A percentile compares a stretch with the other conserved stretches of the same genome.
These are phyloP conservation scores for Batillaria attramentaria DNA, from an alignment of 1,140 invertebrate genomes.

Conservation along the genomic window DNA sequence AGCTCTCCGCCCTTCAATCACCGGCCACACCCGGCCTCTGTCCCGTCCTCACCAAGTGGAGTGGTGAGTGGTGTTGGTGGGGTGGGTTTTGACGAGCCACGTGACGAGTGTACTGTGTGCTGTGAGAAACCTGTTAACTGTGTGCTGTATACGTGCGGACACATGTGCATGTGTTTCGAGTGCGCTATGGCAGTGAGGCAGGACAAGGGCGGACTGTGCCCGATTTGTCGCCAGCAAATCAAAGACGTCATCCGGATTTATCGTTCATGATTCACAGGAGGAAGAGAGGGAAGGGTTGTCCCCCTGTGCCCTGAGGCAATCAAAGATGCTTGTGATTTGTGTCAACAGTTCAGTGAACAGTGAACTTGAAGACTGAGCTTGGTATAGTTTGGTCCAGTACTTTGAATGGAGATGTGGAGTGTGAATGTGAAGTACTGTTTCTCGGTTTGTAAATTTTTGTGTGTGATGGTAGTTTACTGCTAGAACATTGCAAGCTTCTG, in stretches of 20 bases:
- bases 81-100: slow-evolving; percentile 42
- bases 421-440: too few species aligned
- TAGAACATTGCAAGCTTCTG: too few species aligned
- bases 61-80: background rate
- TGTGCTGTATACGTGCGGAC: slow-evolving; percentile 96
- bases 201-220: slow-evolving; percentile 88
- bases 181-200: slow-evolving; percentile 94
- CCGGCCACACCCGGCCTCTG: slow-evolving; percentile 36
- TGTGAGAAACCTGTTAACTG: slow-evolving; percentile 93
- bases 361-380: too few species aligned
- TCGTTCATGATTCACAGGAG: slow-evolving; percentile 42
- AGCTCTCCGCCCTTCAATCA: slow-evolving; percentile 14
- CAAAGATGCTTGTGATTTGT: too few species aligned
- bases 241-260: slow-evolving; percentile 95
- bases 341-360: too few species aligned
- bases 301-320: too few species aligned
- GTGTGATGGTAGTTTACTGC: too few species aligned
- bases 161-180: slow-evolving; percentile 99
- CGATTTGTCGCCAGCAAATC: slow-evolving; percentile 92
- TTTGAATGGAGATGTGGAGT: too few species aligned
- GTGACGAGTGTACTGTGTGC: slow-evolving; percentile 91
- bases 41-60: slow-evolving; percentile 33
- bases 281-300: background rate
- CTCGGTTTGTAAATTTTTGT: too few species aligned
- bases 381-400: too few species aligned